These are phyloP conservation scores for Acleris holmiana DNA, from an alignment of 2,888 invertebrate genomes.

Conservation along the genomic window DNA sequence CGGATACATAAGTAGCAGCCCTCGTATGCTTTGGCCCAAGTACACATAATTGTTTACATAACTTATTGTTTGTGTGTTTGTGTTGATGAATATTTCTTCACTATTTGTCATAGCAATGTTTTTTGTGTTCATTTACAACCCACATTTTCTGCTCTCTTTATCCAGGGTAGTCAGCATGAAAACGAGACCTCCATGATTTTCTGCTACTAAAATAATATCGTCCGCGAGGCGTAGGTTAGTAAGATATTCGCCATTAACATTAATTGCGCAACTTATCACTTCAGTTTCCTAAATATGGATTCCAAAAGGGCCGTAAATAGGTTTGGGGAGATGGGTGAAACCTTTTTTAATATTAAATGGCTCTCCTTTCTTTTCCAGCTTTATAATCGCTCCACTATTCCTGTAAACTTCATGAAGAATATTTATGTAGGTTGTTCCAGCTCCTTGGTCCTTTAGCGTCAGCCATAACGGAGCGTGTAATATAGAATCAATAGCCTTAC, in stretches of 20 bases:
- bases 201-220: neutral
- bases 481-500: neutral
- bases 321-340: neutral
- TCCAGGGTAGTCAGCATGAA: neutral
- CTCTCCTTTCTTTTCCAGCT: neutral
- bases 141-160: neutral
- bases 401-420: neutral
- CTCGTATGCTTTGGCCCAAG: slow-evolving; percentile 7
- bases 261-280: neutral
- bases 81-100: neutral
- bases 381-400: neutral
- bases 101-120: neutral
- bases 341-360: neutral
- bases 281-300: neutral
- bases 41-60: slow-evolving; percentile 10
- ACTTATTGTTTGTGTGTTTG: neutral
- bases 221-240: slow-evolving; percentile 3
- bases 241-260: neutral
- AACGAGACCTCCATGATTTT: neutral
- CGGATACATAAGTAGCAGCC: too few relatives aligned
- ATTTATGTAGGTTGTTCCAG: neutral
- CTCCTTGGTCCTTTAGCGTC: neutral
- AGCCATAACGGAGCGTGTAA: neutral
- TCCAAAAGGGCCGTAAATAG: neutral
- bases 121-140: neutral